Conservation (phyloP, 2,113 vertebrate genomes). For the Larimichthys crocea region DNA sequence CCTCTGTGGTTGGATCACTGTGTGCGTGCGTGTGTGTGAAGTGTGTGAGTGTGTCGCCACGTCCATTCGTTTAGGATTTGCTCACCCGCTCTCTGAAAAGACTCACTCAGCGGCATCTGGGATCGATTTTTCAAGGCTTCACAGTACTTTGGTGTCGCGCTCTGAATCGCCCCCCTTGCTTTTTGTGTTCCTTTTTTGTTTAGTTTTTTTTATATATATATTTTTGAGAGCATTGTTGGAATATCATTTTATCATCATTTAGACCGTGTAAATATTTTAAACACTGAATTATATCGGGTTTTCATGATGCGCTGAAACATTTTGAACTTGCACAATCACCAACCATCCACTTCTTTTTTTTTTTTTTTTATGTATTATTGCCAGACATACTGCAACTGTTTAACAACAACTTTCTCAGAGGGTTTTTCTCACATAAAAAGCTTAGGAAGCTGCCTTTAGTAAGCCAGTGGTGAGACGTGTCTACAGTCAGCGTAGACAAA, state of each 20-base stretch:
- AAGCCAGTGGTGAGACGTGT: conserved; percentile 16
- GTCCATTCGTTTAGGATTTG: conserved; percentile 49
- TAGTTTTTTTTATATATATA: conserved; percentile 43
- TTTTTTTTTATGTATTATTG: conserved; percentile 49
- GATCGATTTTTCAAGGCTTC: conserved; percentile 9
- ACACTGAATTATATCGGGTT: conserved; percentile 73
- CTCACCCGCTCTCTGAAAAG: conserved; percentile 36
- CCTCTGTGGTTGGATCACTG: conserved; percentile 69
- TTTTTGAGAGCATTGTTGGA: conserved; percentile 55
- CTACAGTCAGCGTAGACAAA: conserved; percentile 18
- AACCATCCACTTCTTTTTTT: conserved; percentile 48
- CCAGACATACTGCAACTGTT: conserved; percentile 71
- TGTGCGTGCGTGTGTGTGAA: conserved; percentile 1
- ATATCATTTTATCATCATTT: conserved; percentile 75
- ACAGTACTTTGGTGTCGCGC: background rate
- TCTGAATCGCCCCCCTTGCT: conserved; percentile 7
- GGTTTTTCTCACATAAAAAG: conserved; percentile 47
- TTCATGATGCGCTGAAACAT: conserved; percentile 69
- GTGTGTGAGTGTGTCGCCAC: conserved; percentile 46
- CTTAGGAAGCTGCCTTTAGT: conserved; percentile 59
- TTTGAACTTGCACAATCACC: conserved; percentile 80
- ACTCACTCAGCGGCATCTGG: conserved; percentile 30
- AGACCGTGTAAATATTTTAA: conserved; percentile 81
- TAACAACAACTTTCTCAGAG: conserved; percentile 43
- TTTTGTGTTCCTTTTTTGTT: conserved; percentile 41